Conservation (phyloP, 1,140 invertebrate species). For the Pantala flavescens region DNA sequence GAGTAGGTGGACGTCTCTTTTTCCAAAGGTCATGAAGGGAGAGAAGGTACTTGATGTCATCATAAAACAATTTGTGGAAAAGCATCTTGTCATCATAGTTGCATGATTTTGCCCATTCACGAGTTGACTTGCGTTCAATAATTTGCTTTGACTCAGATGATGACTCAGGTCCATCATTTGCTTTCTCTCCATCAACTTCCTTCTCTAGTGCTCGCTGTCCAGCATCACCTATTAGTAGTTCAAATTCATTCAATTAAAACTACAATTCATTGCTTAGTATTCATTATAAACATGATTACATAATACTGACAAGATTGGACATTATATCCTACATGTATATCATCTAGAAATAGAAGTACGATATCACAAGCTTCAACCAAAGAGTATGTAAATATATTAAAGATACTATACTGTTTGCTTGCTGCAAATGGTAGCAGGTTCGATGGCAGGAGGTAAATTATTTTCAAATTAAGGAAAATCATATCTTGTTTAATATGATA, state of each 20-base stretch:
- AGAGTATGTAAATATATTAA: too few relatives aligned
- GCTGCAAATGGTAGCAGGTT: too few relatives aligned
- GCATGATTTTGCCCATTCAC: conserved; percentile 73
- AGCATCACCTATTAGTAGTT: conserved; percentile 36
- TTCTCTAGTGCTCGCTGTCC: conserved; percentile 39
- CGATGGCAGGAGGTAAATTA: too few relatives aligned
- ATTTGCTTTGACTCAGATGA: conserved; percentile 26
- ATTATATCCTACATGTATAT: too few relatives aligned
- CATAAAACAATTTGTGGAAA: conserved; percentile 82
- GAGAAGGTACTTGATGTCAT: conserved; percentile 92
- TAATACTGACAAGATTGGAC: too few relatives aligned
- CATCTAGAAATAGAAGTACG: too few relatives aligned
- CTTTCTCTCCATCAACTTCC: conserved; percentile 40
- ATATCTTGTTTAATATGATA: too few relatives aligned
- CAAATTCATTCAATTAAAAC: neutral
- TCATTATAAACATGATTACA: neutral
- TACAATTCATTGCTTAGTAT: neutral
- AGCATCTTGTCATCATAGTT: conserved; percentile 76
- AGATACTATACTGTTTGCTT: too few relatives aligned
- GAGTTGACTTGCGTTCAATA: conserved; percentile 71
- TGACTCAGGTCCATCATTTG: conserved; percentile 37
- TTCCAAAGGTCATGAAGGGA: conserved; percentile 93
- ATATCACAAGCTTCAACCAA: too few relatives aligned
- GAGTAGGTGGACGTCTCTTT: conserved; percentile 68
- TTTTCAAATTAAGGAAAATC: too few relatives aligned